Conservation (phyloP, 2,113 vertebrate genomes). For the Sisor rabdophorus region DNA sequence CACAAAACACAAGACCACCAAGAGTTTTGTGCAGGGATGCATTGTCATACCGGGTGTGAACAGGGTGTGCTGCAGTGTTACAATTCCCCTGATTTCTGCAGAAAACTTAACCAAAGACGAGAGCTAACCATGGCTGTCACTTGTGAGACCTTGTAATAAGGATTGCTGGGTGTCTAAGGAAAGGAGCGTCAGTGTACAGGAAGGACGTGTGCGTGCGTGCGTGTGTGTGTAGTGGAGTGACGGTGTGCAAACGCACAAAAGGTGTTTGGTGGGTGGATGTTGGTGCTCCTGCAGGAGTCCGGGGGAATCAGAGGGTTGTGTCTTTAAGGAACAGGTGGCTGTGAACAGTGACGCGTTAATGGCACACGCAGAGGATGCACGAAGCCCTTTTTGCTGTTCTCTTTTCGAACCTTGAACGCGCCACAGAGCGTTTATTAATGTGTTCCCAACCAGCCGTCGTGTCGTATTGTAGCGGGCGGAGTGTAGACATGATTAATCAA, state of each 20-base stretch:
- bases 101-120: too few species aligned
- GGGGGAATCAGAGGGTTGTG: not conserved
- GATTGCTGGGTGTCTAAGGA: not conserved
- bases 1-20: too few species aligned
- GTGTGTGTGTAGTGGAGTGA: not conserved
- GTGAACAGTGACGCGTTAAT: slow-evolving; percentile 24
- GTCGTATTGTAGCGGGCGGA: not conserved
- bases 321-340: slow-evolving; percentile 39
- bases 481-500: not conserved
- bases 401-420: slow-evolving; percentile 6
- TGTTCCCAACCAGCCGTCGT: too few species aligned
- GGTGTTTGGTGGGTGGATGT: too few species aligned
- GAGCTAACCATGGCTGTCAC: too few species aligned
- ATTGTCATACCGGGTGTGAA: too few species aligned
- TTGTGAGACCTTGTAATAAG: not conserved
- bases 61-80: too few species aligned
- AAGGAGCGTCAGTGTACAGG: too few species aligned
- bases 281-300: too few species aligned
- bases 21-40: too few species aligned
- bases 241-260: not conserved
- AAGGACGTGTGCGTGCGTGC: not conserved
- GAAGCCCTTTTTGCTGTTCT: slow-evolving; percentile 26
- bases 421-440: not conserved
- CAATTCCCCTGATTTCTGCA: too few species aligned
- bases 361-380: slow-evolving; percentile 11